These are phyloP conservation scores for Colossoma macropomum DNA, from an alignment of 2,113 vertebrate genomes.

Conservation along the genomic window DNA sequence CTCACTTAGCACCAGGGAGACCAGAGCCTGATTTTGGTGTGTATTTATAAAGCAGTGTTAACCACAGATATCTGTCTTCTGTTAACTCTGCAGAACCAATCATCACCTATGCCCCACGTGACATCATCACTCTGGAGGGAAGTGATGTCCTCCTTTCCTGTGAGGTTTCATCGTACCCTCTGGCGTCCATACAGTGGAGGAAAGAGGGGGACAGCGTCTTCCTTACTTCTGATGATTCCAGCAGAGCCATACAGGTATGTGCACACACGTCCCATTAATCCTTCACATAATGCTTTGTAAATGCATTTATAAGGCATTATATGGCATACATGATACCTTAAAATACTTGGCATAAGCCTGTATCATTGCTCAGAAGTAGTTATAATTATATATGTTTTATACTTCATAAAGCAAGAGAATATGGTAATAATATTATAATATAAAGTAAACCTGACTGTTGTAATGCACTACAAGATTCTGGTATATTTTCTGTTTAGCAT, in stretches of 20 bases:
- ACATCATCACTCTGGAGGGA: conserved; percentile 56
- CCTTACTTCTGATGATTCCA: conserved; percentile 58
- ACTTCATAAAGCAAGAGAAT: no score
- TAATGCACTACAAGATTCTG: no score
- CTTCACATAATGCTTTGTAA: no score
- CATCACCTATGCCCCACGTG: conserved; percentile 56
- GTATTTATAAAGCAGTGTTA: conserved; percentile 12
- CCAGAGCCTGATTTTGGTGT: conserved; percentile 21
- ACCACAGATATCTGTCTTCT: conserved; percentile 6
- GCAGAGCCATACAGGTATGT: conserved; percentile 59
- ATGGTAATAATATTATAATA: no score
- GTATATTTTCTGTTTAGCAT: no score
- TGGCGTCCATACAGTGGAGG: conserved; percentile 62
- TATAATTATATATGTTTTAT: no score
- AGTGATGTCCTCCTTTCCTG: conserved; percentile 63
- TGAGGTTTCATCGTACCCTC: conserved; percentile 62
- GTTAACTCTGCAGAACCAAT: conserved; percentile 57
- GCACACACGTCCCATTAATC: neutral
- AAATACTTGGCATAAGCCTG: no score
- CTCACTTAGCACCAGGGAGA: conserved; percentile 32
- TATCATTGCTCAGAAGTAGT: no score
- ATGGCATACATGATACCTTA: no score
- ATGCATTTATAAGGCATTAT: no score
- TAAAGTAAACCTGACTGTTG: no score
- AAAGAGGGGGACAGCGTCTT: conserved; percentile 61